Percentiles rank a stretch among this genome's conserved stretches.
Conservation (phyloP, 2,797 vertebrate species). For the Arrhamphus sclerolepis region DNA sequence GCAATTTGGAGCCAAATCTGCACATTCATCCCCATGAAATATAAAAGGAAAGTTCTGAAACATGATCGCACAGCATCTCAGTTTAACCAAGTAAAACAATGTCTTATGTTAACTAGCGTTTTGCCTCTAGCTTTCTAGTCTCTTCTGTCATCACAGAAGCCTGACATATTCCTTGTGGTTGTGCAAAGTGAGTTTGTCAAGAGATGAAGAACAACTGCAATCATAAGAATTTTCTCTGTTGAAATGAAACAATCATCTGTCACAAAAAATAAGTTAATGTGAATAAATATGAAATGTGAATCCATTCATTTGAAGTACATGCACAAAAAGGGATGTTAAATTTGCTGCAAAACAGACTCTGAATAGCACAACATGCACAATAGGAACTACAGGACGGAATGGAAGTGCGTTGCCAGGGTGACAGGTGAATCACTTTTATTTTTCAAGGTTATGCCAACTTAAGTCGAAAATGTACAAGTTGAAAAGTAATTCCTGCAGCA, state of each 20-base stretch:
- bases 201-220: conserved; percentile 1
- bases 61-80: no score
- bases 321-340: no score
- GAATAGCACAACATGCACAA: conserved; percentile 11
- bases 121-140: conserved; percentile 3
- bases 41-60: no score
- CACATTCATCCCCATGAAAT: no score
- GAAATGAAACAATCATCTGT: background rate
- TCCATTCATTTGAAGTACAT: no score
- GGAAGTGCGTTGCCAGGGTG: conserved; percentile 48
- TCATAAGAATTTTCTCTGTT: background rate
- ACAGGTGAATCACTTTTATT: conserved; percentile 28
- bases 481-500: conserved; percentile 2
- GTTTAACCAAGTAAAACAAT: no score
- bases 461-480: conserved; percentile 17
- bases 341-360: background rate
- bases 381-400: conserved; percentile 10
- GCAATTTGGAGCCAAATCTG: background rate
- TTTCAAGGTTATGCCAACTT: conserved; percentile 32
- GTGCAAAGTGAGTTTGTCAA: conserved; percentile 14
- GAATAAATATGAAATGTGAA: no score
- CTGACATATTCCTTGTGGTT: conserved; percentile 13
- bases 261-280: background rate
- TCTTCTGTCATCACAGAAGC: conserved; percentile 14
- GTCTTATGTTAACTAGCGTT: conserved; percentile 4